Evolutionary conservation across 1,140 invertebrate species (phyloP).

Genomic region (Drosophila paulistorum): DNA sequence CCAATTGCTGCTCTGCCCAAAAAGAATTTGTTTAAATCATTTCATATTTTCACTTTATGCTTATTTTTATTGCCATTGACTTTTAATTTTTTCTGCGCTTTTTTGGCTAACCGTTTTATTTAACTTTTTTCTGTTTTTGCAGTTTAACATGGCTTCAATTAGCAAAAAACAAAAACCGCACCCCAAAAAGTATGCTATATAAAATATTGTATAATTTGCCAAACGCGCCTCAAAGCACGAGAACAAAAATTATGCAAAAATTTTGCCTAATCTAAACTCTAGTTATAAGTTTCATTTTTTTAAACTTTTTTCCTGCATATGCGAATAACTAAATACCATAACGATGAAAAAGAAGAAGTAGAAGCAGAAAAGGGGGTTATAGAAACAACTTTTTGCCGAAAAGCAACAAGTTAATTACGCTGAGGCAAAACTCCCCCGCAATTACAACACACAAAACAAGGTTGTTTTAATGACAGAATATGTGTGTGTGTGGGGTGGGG

Average conservation of each 20-base stretch:
- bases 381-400: slow-evolving; percentile 45
- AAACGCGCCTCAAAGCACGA: slow-evolving; percentile 1
- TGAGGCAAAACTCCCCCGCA: slow-evolving; percentile 38
- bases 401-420: slow-evolving; percentile 66
- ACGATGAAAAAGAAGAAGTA: not conserved
- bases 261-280: slow-evolving; percentile 14
- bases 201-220: slow-evolving; percentile 46
- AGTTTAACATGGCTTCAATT: slow-evolving; percentile 45
- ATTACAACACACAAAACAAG: slow-evolving; percentile 59
- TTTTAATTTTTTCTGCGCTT: slow-evolving; percentile 31
- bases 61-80: slow-evolving; percentile 12
- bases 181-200: slow-evolving; percentile 55
- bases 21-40: slow-evolving; percentile 38
- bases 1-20: slow-evolving; percentile 47
- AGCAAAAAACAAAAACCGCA: not conserved
- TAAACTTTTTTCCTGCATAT: slow-evolving; percentile 43
- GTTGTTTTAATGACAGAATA: slow-evolving; percentile 30
- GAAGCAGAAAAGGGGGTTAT: not conserved
- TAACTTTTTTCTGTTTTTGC: slow-evolving; percentile 35
- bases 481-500: not conserved
- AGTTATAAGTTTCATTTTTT: slow-evolving; percentile 55
- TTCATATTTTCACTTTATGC: slow-evolving; percentile 19
- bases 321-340: slow-evolving; percentile 45
- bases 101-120: slow-evolving; percentile 18
- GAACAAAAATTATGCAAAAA: not conserved